These are phyloP conservation scores for Pitta sordida DNA, from an alignment of 2,113 vertebrate genomes.

Conservation along the genomic window DNA sequence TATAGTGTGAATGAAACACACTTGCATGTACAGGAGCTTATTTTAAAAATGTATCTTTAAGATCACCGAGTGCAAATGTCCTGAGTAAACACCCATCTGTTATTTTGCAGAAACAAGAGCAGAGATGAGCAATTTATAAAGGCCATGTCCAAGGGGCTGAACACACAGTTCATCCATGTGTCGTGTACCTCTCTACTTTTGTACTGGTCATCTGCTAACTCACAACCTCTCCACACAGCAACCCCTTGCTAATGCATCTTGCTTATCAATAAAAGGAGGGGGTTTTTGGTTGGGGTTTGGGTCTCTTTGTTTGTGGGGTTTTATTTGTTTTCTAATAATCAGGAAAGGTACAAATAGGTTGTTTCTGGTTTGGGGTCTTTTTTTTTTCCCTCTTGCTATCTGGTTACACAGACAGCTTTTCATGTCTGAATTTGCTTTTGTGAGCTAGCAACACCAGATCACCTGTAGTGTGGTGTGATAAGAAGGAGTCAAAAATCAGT, in stretches of 20 bases:
- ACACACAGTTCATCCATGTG: not conserved
- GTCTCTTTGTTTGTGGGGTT: not conserved
- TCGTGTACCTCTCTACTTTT: not conserved
- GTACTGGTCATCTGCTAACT: not conserved
- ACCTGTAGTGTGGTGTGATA: not conserved
- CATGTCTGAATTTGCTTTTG: not conserved
- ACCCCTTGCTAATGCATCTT: not conserved
- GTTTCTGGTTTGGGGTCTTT: not conserved
- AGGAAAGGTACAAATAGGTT: not conserved
- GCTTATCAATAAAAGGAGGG: not conserved
- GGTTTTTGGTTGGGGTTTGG: not conserved
- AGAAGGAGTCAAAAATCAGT: not conserved
- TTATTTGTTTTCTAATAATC: not conserved
- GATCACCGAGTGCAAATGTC: not conserved
- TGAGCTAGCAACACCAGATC: not conserved
- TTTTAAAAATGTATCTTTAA: not conserved
- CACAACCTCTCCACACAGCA: not conserved
- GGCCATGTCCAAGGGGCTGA: not conserved
- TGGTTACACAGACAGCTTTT: not conserved
- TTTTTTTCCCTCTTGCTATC: rapidly evolving
- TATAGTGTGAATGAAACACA: not conserved
- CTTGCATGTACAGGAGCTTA: not conserved
- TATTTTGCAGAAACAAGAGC: not conserved
- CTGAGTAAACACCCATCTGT: not conserved
- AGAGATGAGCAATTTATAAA: not conserved